Conservation (phyloP, 37 sponge, comb jelly and placozoan genomes). For the Haliclona indistincta region DNA sequence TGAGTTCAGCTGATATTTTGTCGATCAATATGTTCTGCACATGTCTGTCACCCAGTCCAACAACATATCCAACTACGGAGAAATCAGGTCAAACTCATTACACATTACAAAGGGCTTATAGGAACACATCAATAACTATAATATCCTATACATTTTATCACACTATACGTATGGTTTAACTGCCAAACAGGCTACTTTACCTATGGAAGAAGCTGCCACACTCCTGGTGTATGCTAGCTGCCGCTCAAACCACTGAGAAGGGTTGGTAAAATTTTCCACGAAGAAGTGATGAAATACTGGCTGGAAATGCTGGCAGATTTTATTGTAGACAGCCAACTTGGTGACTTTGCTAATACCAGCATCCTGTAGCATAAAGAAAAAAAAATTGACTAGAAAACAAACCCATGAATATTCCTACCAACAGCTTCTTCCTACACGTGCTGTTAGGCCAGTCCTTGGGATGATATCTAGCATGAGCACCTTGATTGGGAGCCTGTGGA, state of each 20-base stretch:
- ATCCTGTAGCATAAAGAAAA: no score
- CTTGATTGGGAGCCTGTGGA: no score
- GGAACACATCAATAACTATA: no score
- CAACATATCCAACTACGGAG: slow-evolving; percentile 89
- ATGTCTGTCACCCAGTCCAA: slow-evolving; percentile 98
- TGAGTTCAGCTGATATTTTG: slow-evolving; percentile 89
- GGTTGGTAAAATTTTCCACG: slow-evolving; percentile 82
- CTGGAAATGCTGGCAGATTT: slow-evolving; percentile 70
- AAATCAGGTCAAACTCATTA: no score
- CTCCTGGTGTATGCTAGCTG: slow-evolving; percentile 88
- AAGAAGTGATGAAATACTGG: slow-evolving; percentile 98
- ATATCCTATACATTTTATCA: no score
- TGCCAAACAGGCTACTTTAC: slow-evolving; percentile 14
- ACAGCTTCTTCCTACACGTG: no score
- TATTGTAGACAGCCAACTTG: slow-evolving; percentile 26
- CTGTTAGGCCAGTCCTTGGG: no score
- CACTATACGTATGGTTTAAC: no score
- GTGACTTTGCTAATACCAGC: slow-evolving; percentile 3
- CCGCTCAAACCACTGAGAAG: slow-evolving; percentile 91
- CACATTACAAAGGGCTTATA: no score
- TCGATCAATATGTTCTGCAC: slow-evolving; percentile 97
- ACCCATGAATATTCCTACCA: no score
- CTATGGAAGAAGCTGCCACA: slow-evolving; percentile 95
- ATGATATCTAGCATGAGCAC: no score
- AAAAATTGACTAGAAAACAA: no score